phyloP scores from a whole-genome alignment of 2,888 invertebrate genomes.

The Acholoe squamosa region DNA sequence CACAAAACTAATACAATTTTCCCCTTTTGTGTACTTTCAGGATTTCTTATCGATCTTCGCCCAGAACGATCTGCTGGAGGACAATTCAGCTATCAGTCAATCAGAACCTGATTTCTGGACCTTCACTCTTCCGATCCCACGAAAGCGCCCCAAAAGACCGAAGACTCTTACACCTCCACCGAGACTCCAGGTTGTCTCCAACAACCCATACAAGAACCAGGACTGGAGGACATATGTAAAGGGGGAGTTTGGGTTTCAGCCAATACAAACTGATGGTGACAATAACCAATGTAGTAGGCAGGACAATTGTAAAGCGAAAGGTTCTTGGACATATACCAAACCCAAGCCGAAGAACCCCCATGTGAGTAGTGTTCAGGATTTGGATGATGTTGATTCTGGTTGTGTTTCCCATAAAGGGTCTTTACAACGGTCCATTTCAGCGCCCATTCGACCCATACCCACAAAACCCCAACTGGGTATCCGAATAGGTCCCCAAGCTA shows the following conservation, averaged over 20 bases:
- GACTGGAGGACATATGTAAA: conserved; percentile 35
- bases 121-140: conserved; percentile 35
- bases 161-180: conserved; percentile 49
- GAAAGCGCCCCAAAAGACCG: conserved; percentile 25
- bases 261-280: not conserved
- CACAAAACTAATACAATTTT: not conserved
- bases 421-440: not conserved
- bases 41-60: conserved; percentile 58
- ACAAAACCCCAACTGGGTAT: conserved; percentile 41
- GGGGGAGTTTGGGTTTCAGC: conserved; percentile 16
- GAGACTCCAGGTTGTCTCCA: not conserved
- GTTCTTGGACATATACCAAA: not conserved
- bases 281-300: not conserved
- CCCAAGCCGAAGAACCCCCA: conserved; percentile 27
- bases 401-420: not conserved
- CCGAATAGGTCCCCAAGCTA: not conserved
- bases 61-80: conserved; percentile 41
- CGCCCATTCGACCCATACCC: conserved; percentile 11
- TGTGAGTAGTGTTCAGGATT: not conserved
- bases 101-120: conserved; percentile 23
- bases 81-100: not conserved
- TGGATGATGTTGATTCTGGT: not conserved
- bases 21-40: conserved; percentile 20
- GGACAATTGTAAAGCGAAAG: not conserved
- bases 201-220: conserved; percentile 49